Conservation (phyloP, 2,888 invertebrate species). For the Dryadula phaetusa region DNA sequence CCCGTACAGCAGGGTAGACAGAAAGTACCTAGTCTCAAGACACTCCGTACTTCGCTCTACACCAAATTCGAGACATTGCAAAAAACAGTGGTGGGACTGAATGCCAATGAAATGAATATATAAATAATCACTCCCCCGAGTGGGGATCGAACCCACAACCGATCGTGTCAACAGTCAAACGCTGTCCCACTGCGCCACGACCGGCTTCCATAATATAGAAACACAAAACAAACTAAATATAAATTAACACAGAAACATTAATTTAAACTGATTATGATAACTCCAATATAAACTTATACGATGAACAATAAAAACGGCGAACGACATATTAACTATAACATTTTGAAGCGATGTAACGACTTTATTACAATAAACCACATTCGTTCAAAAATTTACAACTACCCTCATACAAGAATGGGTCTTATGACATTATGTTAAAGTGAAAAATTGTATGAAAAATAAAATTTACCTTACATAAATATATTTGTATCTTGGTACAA, state of each 20-base stretch:
- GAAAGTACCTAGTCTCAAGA: no score
- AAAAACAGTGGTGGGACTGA: no score
- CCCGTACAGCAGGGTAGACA: no score
- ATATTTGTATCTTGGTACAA: conserved; percentile 34
- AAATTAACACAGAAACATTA: conserved; percentile 12
- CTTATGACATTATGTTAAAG: conserved; percentile 7
- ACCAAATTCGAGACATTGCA: no score
- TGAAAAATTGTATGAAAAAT: conserved; percentile 3
- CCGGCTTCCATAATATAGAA: not conserved
- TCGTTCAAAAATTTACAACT: conserved; percentile 12
- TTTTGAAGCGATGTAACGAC: conserved; percentile 42
- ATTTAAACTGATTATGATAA: conserved; percentile 35
- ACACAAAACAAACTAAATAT: not conserved
- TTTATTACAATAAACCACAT: conserved; percentile 26
- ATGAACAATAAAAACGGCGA: conserved; percentile 42
- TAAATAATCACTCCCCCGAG: no score
- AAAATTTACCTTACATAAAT: conserved; percentile 13
- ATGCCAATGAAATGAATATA: no score
- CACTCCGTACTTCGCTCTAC: no score
- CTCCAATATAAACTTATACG: conserved; percentile 34
- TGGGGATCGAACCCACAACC: no score
- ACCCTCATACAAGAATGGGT: not conserved
- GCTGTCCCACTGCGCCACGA: no score
- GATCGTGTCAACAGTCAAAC: no score
- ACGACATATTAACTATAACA: conserved; percentile 46